Percentiles rank a stretch among this genome's conserved stretches.
These are phyloP conservation scores for Sebastes taczanowskii DNA, from an alignment of 2,797 vertebrate genomes.

Conservation along the genomic window DNA sequence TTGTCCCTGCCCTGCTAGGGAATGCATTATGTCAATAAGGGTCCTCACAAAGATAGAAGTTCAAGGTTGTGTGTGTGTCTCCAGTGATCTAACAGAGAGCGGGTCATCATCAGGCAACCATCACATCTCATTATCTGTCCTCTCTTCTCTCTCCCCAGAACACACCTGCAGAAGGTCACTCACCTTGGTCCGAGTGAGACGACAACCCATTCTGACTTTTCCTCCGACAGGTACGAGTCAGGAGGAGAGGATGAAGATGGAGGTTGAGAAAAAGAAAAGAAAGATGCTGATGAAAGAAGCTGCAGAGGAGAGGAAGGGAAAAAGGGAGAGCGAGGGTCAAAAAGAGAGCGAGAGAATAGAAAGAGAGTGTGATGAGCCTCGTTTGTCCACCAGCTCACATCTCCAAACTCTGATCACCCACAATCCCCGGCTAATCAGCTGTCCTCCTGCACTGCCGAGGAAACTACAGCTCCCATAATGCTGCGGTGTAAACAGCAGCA, in stretches of 20 bases:
- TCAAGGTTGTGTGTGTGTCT: background rate
- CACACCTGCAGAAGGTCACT: slow-evolving; percentile 53
- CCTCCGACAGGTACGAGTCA: background rate
- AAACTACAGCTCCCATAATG: slow-evolving; percentile 69
- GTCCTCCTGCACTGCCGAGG: slow-evolving; percentile 25
- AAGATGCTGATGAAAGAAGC: background rate
- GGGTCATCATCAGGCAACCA: slow-evolving; percentile 29
- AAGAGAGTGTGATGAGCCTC: slow-evolving; percentile 25
- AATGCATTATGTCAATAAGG: too few relatives aligned
- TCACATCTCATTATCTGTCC: slow-evolving; percentile 13
- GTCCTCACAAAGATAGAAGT: too few relatives aligned
- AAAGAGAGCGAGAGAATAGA: background rate
- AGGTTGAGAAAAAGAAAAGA: background rate
- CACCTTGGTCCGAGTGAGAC: slow-evolving; percentile 69
- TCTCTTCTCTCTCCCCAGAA: background rate
- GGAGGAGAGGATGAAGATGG: background rate
- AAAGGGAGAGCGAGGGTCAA: background rate
- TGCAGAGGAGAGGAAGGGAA: slow-evolving; percentile 1
- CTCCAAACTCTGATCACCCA: slow-evolving; percentile 56
- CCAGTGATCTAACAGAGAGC: slow-evolving; percentile 1
- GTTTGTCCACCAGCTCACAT: slow-evolving; percentile 60
- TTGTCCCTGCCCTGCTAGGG: too few relatives aligned
- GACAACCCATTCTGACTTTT: slow-evolving; percentile 67
- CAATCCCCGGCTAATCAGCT: slow-evolving; percentile 49
- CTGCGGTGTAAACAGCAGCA: slow-evolving; percentile 55